Evolutionary conservation across 2,888 invertebrate genomes (phyloP).

Genomic region (Flexamia atlantica): DNA sequence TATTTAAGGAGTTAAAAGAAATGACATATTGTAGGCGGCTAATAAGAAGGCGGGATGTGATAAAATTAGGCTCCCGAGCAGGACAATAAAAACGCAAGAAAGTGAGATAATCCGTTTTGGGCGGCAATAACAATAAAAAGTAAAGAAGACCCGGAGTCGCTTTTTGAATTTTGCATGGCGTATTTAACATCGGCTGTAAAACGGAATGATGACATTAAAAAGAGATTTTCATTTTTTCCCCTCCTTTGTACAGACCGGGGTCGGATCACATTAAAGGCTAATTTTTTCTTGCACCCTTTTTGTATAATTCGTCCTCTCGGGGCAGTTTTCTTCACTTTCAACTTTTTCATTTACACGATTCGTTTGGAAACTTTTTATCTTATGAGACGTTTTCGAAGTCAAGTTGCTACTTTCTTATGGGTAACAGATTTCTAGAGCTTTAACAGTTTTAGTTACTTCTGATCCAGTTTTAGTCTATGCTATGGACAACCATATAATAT

Average conservation of each 20-base stretch:
- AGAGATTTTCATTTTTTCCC: conserved; percentile 67
- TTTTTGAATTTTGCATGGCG: conserved; percentile 66
- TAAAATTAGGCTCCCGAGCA: conserved; percentile 62
- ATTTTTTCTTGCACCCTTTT: conserved; percentile 62
- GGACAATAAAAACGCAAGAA: conserved; percentile 70
- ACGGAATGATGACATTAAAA: conserved; percentile 67
- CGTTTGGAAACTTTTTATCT: conserved; percentile 28
- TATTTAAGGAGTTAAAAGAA: conserved; percentile 38
- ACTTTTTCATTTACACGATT: conserved; percentile 30
- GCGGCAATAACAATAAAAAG: conserved; percentile 65
- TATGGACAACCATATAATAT: too few species aligned
- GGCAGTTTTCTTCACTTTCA: conserved; percentile 38
- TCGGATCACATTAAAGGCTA: conserved; percentile 63
- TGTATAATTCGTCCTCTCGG: conserved; percentile 48
- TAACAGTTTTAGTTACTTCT: too few species aligned
- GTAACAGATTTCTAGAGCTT: too few species aligned
- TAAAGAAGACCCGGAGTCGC: conserved; percentile 60
- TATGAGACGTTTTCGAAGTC: too few species aligned
- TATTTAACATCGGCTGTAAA: conserved; percentile 66
- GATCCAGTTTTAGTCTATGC: too few species aligned
- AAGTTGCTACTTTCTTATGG: too few species aligned
- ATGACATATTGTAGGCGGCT: conserved; percentile 62
- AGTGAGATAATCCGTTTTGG: conserved; percentile 70
- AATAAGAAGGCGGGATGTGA: conserved; percentile 56
- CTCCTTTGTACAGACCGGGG: conserved; percentile 50